Conservation (phyloP, 2,888 invertebrate species). For the Drosophila cognata region DNA sequence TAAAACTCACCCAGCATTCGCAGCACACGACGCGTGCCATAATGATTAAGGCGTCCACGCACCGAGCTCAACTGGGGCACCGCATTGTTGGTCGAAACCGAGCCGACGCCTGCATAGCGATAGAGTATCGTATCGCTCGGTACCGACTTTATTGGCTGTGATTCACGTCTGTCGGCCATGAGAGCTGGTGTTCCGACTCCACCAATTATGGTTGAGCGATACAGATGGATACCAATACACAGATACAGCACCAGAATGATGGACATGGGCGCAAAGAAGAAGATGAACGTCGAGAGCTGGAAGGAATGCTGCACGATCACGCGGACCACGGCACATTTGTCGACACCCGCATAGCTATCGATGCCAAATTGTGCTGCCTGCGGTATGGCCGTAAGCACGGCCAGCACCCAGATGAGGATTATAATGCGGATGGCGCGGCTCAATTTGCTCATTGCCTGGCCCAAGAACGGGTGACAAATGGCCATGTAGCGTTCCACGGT, state of each 20-base stretch:
- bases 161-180: constrained; percentile 85
- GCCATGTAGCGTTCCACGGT: constrained; percentile 91
- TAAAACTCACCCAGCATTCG: constrained; percentile 90
- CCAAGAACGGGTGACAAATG: constrained; percentile 88
- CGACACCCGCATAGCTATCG: constrained; percentile 70
- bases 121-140: constrained; percentile 79
- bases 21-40: constrained; percentile 89
- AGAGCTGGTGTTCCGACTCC: constrained; percentile 74
- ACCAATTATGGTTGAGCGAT: constrained; percentile 85
- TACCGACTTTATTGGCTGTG: constrained; percentile 57
- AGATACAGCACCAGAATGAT: constrained; percentile 93
- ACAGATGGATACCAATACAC: constrained; percentile 90
- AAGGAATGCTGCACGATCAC: constrained; percentile 86
- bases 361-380: constrained; percentile 93
- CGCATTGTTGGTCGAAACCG: constrained; percentile 28
- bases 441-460: constrained; percentile 92
- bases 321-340: constrained; percentile 82
- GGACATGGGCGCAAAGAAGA: constrained; percentile 95
- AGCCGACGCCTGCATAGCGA: constrained; percentile 83
- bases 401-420: constrained; percentile 91
- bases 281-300: constrained; percentile 89
- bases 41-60: constrained; percentile 85
- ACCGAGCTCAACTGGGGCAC: constrained; percentile 86
- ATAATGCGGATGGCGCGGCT: constrained; percentile 92
- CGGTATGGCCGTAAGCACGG: constrained; percentile 90